Evolutionary conservation across 2,888 invertebrate genomes (phyloP).

Genomic region (Patella ulyssiponensis): DNA sequence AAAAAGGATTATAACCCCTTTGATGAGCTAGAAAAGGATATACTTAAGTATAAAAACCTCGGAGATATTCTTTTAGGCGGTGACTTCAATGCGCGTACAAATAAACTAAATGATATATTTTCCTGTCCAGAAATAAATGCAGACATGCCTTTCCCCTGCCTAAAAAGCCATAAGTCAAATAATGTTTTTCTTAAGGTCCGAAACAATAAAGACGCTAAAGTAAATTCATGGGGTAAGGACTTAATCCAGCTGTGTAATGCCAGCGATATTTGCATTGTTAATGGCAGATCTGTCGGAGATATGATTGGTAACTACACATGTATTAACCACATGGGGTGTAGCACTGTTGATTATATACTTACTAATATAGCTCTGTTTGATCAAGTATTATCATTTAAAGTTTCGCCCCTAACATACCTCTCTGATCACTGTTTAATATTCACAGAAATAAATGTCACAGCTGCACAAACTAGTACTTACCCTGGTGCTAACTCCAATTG

Average conservation of each 20-base stretch:
- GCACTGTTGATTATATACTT: constrained; percentile 24
- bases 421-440: neutral
- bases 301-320: constrained; percentile 22
- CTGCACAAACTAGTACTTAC: no score
- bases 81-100: no score
- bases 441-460: neutral
- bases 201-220: constrained; percentile 10
- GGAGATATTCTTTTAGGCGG: constrained; percentile 4
- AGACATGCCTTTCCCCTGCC: neutral
- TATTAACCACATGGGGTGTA: constrained; percentile 13
- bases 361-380: neutral
- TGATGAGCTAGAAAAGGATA: constrained; percentile 17
- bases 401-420: neutral
- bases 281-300: constrained; percentile 27
- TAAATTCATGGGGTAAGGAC: constrained; percentile 24
- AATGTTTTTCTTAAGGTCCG: neutral
- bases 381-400: neutral
- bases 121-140: neutral
- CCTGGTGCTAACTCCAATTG: no score
- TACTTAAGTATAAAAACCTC: neutral
- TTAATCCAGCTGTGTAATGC: constrained; percentile 22
- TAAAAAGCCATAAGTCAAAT: neutral
- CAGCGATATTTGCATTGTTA: constrained; percentile 22
- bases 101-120: constrained; percentile 1
- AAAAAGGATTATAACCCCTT: constrained; percentile 15